A percentile compares a stretch with the other conserved stretches of the same genome.
phyloP scores from a whole-genome alignment of 1,140 invertebrate species.

The Rhizoglyphus robini region DNA sequence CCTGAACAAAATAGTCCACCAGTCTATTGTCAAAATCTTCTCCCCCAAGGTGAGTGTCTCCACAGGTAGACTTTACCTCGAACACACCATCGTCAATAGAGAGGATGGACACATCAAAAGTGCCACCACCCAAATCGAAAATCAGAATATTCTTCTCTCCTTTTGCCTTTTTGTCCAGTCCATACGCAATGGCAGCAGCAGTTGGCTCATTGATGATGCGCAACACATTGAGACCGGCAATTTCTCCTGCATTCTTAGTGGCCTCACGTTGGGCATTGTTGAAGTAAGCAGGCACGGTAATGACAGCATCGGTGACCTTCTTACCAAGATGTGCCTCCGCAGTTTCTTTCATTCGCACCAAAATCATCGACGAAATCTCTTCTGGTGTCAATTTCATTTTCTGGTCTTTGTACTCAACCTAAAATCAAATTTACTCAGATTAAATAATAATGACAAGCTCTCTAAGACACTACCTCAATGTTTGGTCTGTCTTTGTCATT shows the following conservation, averaged over 20 bases:
- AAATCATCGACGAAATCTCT: constrained; percentile 44
- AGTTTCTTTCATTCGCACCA: constrained; percentile 79
- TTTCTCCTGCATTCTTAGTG: constrained; percentile 63
- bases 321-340: constrained; percentile 83
- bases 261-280: constrained; percentile 61
- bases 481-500: constrained; percentile 68
- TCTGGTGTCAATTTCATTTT: constrained; percentile 42
- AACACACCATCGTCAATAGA: constrained; percentile 87
- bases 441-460: constrained; percentile 41
- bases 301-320: constrained; percentile 71
- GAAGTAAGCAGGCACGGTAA: constrained; percentile 74
- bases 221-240: constrained; percentile 88
- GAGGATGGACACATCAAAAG: constrained; percentile 90
- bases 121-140: constrained; percentile 93
- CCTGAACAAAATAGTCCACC: constrained; percentile 88
- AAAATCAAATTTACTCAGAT: constrained; percentile 39
- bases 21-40: too few species aligned
- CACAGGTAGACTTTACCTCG: constrained; percentile 55
- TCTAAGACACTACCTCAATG: too few species aligned
- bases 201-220: constrained; percentile 73
- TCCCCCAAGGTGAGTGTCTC: too few species aligned
- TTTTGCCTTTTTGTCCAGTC: constrained; percentile 54
- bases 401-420: constrained; percentile 40
- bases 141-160: constrained; percentile 40
- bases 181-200: constrained; percentile 66